These are phyloP conservation scores for Tupaia tana DNA, from an alignment of 2,113 vertebrate genomes.

Conservation along the genomic window DNA sequence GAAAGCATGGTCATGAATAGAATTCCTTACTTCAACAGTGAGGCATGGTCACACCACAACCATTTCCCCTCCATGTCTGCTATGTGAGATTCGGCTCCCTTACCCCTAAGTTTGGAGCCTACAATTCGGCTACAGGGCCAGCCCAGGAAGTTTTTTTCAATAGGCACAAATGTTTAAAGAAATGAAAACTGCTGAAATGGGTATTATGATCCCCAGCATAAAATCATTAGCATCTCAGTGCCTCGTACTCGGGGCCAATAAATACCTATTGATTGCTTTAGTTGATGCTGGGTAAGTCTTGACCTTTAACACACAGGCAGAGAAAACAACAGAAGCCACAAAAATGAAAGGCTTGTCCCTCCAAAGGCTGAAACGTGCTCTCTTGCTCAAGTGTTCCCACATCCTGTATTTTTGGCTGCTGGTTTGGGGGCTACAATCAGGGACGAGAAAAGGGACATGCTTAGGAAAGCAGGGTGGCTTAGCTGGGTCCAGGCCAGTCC, in stretches of 20 bases:
- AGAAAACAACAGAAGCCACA: not conserved
- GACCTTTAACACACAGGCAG: not conserved
- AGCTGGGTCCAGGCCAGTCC: not conserved
- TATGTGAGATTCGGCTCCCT: no score
- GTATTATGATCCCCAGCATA: not conserved
- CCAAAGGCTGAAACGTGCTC: not conserved
- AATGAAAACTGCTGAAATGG: not conserved
- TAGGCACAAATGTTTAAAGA: not conserved
- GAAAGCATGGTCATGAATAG: no score
- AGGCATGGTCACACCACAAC: no score
- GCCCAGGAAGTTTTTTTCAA: not conserved
- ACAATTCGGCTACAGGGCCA: no score
- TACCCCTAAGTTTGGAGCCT: no score
- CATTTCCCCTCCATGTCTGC: no score
- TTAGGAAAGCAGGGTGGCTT: conserved; percentile 39
- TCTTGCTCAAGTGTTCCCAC: conserved; percentile 44
- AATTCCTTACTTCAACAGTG: no score
- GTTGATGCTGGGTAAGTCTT: not conserved
- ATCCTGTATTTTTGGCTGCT: conserved; percentile 44
- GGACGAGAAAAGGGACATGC: not conserved
- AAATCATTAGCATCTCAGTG: not conserved
- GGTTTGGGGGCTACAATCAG: conserved; percentile 65
- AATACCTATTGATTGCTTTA: not conserved
- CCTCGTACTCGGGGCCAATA: not conserved
- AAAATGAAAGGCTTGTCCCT: not conserved